Evolutionary conservation across 2,113 vertebrate genomes (phyloP).

Genomic region (Microtus pennsylvanicus): DNA sequence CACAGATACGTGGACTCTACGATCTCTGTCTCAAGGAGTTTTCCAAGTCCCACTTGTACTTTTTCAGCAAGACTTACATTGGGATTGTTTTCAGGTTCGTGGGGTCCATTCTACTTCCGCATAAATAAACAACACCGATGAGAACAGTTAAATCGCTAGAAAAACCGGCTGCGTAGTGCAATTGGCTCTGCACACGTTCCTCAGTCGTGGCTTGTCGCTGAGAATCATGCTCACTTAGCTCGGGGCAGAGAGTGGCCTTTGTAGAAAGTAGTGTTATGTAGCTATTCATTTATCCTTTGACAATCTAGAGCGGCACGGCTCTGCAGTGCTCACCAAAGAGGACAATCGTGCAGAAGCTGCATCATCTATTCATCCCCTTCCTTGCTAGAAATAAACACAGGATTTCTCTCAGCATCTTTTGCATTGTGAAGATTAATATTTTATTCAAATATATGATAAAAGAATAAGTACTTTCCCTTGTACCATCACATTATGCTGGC

Average conservation of each 20-base stretch:
- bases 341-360: constrained; percentile 29
- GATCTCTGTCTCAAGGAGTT: not conserved
- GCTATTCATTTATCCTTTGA: constrained; percentile 53
- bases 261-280: constrained; percentile 46
- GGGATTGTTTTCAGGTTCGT: constrained; percentile 5
- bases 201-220: constrained; percentile 64
- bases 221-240: constrained; percentile 59
- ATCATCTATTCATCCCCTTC: not conserved
- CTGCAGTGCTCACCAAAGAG: constrained; percentile 50
- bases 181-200: constrained; percentile 34
- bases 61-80: not conserved
- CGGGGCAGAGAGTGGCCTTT: constrained; percentile 60
- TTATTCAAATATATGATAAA: constrained; percentile 48
- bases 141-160: constrained; percentile 56
- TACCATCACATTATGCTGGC: not conserved
- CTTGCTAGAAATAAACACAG: not conserved
- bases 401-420: constrained; percentile 15
- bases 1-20: constrained; percentile 48
- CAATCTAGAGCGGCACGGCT: constrained; percentile 25
- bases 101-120: constrained; percentile 48
- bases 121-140: constrained; percentile 64
- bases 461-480: constrained; percentile 11
- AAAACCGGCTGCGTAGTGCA: constrained; percentile 51
- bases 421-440: constrained; percentile 34
- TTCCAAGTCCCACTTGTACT: constrained; percentile 9